phyloP scores from a whole-genome alignment of 1,140 invertebrate genomes.

The Heterodera carotae region DNA sequence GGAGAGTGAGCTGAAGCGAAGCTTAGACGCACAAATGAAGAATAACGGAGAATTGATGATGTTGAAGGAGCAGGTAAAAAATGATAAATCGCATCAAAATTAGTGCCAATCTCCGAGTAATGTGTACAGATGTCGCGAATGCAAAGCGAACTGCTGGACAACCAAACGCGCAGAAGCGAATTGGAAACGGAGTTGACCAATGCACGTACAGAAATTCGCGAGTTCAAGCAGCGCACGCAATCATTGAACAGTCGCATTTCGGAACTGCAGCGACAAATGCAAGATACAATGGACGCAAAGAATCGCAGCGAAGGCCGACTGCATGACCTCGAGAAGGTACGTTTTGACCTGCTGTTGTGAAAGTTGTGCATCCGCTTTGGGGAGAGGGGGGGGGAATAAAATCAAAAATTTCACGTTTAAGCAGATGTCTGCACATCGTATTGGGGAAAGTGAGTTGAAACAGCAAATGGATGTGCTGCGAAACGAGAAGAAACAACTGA shows the following conservation, averaged over 20 bases:
- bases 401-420: too few species aligned
- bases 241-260: conserved; percentile 57
- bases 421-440: conserved; percentile 54
- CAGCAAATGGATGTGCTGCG: conserved; percentile 60
- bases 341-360: too few species aligned
- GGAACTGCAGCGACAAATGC: conserved; percentile 62
- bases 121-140: conserved; percentile 50
- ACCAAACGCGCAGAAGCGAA: conserved; percentile 53
- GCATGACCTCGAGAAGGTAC: conserved; percentile 58
- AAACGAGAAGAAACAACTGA: conserved; percentile 57
- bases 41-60: conserved; percentile 49
- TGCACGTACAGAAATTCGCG: conserved; percentile 58
- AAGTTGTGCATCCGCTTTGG: too few species aligned
- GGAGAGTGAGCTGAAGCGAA: conserved; percentile 57
- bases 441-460: conserved; percentile 56
- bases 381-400: too few species aligned
- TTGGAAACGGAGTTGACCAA: conserved; percentile 57
- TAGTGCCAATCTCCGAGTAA: too few species aligned
- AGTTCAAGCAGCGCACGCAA: conserved; percentile 59
- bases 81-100: neutral
- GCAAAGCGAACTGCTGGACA: conserved; percentile 58
- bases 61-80: conserved; percentile 50
- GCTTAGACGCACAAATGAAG: conserved; percentile 50
- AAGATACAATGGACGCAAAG: conserved; percentile 59
- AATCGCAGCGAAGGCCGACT: conserved; percentile 61